Conservation (phyloP, 2,113 vertebrate genomes). For the Panthera uncia region DNA sequence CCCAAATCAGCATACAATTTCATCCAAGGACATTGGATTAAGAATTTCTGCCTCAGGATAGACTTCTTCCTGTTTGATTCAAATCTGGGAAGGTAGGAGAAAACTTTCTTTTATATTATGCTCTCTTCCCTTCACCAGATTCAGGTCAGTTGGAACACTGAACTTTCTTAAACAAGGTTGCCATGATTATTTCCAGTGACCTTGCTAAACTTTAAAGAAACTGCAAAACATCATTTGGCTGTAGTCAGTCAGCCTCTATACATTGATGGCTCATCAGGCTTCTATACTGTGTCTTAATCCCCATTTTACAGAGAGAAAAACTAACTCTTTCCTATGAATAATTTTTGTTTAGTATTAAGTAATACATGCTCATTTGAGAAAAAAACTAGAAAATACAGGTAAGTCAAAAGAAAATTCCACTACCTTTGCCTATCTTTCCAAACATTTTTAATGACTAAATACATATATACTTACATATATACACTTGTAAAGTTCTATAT, state of each 20-base stretch:
- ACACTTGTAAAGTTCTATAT: not conserved
- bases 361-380: not conserved
- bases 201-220: slow-evolving; percentile 4
- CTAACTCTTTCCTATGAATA: not conserved
- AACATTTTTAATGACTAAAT: not conserved
- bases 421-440: not conserved
- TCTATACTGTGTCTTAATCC: not conserved
- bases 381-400: not conserved
- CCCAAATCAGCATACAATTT: not conserved
- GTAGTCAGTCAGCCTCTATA: not conserved
- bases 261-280: not conserved
- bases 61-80: not conserved
- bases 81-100: not conserved
- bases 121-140: not conserved
- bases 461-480: not conserved
- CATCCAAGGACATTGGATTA: not conserved
- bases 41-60: not conserved
- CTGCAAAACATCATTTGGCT: not conserved
- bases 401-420: not conserved
- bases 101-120: not conserved
- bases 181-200: not conserved
- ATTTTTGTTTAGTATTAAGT: not conserved
- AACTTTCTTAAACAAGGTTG: not conserved
- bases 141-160: not conserved
- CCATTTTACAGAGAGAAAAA: not conserved